Base-by-base conservation (phyloP, 2,113 vertebrate species). In the Nibea albiflora region DNA sequence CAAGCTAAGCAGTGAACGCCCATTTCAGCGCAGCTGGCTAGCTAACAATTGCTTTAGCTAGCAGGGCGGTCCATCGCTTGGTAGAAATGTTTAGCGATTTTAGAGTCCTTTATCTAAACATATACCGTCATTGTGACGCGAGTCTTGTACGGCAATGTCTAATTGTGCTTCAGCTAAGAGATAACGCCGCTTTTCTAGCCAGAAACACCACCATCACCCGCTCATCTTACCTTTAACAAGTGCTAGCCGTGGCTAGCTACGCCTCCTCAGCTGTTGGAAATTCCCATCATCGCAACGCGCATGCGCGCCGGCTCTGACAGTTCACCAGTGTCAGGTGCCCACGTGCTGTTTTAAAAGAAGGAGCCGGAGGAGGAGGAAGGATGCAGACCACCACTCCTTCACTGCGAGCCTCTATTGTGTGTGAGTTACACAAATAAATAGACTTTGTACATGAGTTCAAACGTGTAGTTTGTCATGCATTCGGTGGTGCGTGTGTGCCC, bases 231-330 rank as follows among this genome's bases (percentile, higher is more conserved):
- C 95, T 95, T 91, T 76, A 67, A 84, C 81, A 81, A 90, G 86
- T 86, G 89, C 87, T 91, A 92, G 83, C 84, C 63, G 64, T 9
- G 56, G 90, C 85, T 92, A 94, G 84, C 89, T 87, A 90, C 90
- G 83, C 90, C 93, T 91, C 86, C 88, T 93, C 91, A 87, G 90
- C 91, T 94, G 88, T 90, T 88, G 94, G 94, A 95, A 95, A 95
- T 91, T 92, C 92, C 88, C 88, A 88, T 82, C 44, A 11, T 58
- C 35, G 0, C 31, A 89, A 5, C 69, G 79, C 95, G 95, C 95
- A 94, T 94, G 94, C 92, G 92, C 64, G 35, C 7, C 0, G 15
- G 12, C 24, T 77, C 78, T 89, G 82, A 85, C 81, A 85, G 85
- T 62, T 90, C 89, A 66, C 56, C 85, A 75, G 74, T 85, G 75